Percentiles rank a stretch among this genome's conserved stretches.
These are phyloP conservation scores for Hemiprocne comata DNA, from an alignment of 2,113 vertebrate genomes.

Conservation along the genomic window DNA sequence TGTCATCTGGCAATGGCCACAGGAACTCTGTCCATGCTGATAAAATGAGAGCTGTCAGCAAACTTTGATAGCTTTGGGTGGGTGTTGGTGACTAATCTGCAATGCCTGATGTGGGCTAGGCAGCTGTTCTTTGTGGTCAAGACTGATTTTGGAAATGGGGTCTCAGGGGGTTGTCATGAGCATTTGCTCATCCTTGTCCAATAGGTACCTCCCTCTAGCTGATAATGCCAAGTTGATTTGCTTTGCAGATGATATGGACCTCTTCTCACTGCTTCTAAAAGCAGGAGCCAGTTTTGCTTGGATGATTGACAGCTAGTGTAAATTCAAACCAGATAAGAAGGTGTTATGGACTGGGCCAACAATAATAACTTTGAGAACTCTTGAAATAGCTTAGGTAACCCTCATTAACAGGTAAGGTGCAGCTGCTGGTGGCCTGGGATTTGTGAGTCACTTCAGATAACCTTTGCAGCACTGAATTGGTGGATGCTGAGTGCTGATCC, in stretches of 20 bases:
- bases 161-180: neutral
- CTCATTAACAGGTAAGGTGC: neutral
- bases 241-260: neutral
- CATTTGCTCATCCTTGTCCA: slow-evolving; percentile 4
- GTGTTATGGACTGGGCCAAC: neutral
- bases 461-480: neutral
- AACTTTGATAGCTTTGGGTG: neutral
- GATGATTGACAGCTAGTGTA: neutral
- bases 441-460: neutral
- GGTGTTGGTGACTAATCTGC: slow-evolving; percentile 19
- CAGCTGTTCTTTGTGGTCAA: slow-evolving; percentile 9
- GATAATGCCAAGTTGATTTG: neutral
- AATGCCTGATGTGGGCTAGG: neutral
- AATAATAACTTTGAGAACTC: neutral
- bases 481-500: neutral
- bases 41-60: slow-evolving; percentile 31
- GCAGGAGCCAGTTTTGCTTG: neutral
- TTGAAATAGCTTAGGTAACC: neutral
- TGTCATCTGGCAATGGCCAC: slow-evolving; percentile 43
- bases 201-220: neutral
- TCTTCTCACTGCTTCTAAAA: neutral
- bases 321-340: slow-evolving; percentile 22
- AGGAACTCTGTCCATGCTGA: slow-evolving; percentile 62
- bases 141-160: slow-evolving; percentile 6
- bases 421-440: neutral